Evolutionary conservation across 2,888 invertebrate species (phyloP).

Genomic region (Disparrhopalites patrizii): DNA sequence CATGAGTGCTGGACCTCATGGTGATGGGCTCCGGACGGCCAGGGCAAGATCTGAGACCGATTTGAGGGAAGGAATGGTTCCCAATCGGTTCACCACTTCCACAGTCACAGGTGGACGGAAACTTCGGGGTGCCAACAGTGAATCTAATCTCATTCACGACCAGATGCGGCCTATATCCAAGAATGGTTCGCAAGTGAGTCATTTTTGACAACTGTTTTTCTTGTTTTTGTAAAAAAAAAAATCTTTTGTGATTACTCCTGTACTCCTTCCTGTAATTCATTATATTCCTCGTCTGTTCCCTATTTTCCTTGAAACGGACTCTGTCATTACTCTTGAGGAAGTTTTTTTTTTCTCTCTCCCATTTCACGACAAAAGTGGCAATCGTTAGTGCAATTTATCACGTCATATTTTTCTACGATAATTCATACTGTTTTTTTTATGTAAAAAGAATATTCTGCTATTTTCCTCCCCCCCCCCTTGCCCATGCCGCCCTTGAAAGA

Average conservation of each 20-base stretch:
- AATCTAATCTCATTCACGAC: slow-evolving; percentile 68
- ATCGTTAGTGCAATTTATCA: too few species aligned
- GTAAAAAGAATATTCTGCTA: too few species aligned
- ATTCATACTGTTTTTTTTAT: too few species aligned
- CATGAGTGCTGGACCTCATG: slow-evolving; percentile 1
- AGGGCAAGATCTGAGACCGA: slow-evolving; percentile 49
- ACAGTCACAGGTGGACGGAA: slow-evolving; percentile 12
- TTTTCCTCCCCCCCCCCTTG: too few species aligned
- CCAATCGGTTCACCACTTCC: slow-evolving; percentile 37
- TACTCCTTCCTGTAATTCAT: too few species aligned
- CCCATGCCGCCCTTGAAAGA: too few species aligned
- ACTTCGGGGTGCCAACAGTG: slow-evolving; percentile 57
- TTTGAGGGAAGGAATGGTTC: slow-evolving; percentile 44
- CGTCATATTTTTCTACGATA: too few species aligned
- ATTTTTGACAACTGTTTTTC: neutral
- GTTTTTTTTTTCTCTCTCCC: neutral
- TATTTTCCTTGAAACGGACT: too few species aligned
- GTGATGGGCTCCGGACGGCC: slow-evolving; percentile 10
- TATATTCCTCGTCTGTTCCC: too few species aligned
- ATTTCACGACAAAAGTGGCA: too few species aligned
- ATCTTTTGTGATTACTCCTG: too few species aligned
- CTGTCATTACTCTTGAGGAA: too few species aligned
- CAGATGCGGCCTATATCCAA: slow-evolving; percentile 59
- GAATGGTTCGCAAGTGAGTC: slow-evolving; percentile 60
- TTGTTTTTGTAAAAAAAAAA: neutral